phyloP scores from a whole-genome alignment of 30 jellyfish, hydroid and myxozoan genomes.

The Phacellophora camtschatica region DNA sequence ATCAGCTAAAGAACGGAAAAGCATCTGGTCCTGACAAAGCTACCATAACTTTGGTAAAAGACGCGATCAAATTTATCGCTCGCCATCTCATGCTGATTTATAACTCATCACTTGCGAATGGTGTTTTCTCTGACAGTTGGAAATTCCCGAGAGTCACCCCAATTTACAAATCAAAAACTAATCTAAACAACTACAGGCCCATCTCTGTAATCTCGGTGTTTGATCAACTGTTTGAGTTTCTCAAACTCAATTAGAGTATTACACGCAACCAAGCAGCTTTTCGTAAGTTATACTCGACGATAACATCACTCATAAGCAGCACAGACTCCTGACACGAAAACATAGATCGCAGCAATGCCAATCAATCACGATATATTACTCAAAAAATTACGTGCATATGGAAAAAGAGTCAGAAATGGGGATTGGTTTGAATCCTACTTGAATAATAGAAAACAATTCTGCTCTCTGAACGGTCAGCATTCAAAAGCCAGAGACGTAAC shows the following conservation, averaged over 20 bases:
- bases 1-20: constrained; percentile 32
- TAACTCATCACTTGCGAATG: constrained; percentile 47
- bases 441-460: too few species aligned
- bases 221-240: constrained; percentile 53
- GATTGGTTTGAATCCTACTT: too few species aligned
- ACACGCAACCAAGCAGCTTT: too few species aligned
- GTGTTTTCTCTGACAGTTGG: constrained; percentile 38
- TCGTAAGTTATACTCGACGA: too few species aligned
- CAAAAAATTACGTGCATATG: too few species aligned
- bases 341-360: too few species aligned
- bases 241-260: constrained; percentile 1
- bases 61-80: constrained; percentile 33
- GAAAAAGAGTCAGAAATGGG: too few species aligned
- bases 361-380: too few species aligned
- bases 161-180: constrained; percentile 37
- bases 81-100: constrained; percentile 11
- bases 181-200: constrained; percentile 41
- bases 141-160: constrained; percentile 46
- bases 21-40: constrained; percentile 47
- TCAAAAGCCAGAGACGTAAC: too few species aligned
- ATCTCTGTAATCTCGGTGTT: constrained; percentile 37
- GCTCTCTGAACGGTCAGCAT: too few species aligned
- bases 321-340: too few species aligned
- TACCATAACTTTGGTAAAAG: constrained; percentile 44
- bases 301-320: too few species aligned